Conservation (phyloP, 2,888 invertebrate species). For the Orchestes rusci region DNA sequence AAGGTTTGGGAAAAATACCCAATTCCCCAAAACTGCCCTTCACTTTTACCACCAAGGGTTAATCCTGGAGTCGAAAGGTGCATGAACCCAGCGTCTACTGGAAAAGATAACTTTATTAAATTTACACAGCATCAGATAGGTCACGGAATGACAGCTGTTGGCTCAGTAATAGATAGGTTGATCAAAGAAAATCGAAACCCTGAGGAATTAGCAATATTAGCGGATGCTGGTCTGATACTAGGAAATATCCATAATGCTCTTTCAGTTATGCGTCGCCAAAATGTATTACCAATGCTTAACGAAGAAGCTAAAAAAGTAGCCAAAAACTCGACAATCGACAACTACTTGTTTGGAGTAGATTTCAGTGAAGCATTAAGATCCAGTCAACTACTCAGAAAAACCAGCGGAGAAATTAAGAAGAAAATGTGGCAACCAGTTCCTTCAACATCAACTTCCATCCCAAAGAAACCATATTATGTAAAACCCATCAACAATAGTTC, state of each 20-base stretch:
- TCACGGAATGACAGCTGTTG: conserved; percentile 11
- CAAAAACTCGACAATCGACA: conserved; percentile 3
- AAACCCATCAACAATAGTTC: not conserved
- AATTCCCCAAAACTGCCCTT: too few relatives aligned
- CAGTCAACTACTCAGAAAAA: conserved; percentile 11
- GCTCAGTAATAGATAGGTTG: not conserved
- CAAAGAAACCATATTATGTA: not conserved
- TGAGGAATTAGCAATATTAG: conserved; percentile 5
- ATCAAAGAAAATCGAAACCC: conserved; percentile 6
- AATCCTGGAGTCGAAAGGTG: too few relatives aligned
- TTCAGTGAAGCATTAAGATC: conserved; percentile 9
- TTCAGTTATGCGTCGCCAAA: conserved; percentile 10
- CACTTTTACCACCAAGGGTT: too few relatives aligned
- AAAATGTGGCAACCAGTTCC: too few relatives aligned
- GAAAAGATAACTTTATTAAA: conserved; percentile 7
- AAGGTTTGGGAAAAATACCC: too few relatives aligned
- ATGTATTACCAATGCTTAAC: conserved; percentile 10
- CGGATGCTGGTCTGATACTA: conserved; percentile 10
- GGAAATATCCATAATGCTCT: conserved; percentile 10
- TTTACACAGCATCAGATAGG: conserved; percentile 13
- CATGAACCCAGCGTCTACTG: too few relatives aligned
- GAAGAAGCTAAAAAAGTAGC: conserved; percentile 11
- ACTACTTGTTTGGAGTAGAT: conserved; percentile 8
- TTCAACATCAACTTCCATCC: conserved; percentile 3
- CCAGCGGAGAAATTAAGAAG: conserved; percentile 12